Evolutionary conservation across 2,797 vertebrate genomes (phyloP), one percentile per base, ranked within the genome.

Genomic region (Orientallactaga sibirica): DNA sequence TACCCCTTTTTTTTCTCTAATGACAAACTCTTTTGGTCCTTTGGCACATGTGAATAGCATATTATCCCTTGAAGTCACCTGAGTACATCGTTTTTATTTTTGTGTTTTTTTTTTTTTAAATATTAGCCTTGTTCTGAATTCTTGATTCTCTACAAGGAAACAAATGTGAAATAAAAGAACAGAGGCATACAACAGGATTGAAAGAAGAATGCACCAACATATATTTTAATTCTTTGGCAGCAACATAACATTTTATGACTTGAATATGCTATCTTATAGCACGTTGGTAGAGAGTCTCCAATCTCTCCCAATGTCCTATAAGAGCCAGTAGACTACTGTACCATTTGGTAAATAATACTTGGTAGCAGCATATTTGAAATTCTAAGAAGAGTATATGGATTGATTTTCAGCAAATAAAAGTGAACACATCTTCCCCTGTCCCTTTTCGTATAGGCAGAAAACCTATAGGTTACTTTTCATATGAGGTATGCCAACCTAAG

Each of bases 341-440:
- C 12, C 25, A 48, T 87, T 73, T 62, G 16, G 9, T 90, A 73
- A 29, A 48, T 90, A 24, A 29, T 86, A 75, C 70, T 88, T 88
- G 33, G 58, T 79, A 93, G 27, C 22, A 93, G 27, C 22, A 27
- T 66, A 86, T 83, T 71, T 85, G 55, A 73, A 55, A 77, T 82
- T 91, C 79, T 43, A 75, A 87, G 58, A 12, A 9, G 55, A 80
- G 25, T 7, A 75, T 80, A 37, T 43, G 48, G 48, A 52, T 80
- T 94, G 64, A 24, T 62, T 25, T 61, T 14, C 78, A 58, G 88
- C 71, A 75, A 68, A 84, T 73, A 90, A 82, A 66, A 58, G 22
- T 43, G 24, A 67, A 89, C 25, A 25, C 8, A 2, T 2, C 61
- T 61, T 87, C n/a, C 2, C 29, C 29, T n/a, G 55, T 48, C 33